These are phyloP conservation scores for Colistium nudipinnis DNA, from an alignment of 2,113 vertebrate species.

Conservation along the genomic window DNA sequence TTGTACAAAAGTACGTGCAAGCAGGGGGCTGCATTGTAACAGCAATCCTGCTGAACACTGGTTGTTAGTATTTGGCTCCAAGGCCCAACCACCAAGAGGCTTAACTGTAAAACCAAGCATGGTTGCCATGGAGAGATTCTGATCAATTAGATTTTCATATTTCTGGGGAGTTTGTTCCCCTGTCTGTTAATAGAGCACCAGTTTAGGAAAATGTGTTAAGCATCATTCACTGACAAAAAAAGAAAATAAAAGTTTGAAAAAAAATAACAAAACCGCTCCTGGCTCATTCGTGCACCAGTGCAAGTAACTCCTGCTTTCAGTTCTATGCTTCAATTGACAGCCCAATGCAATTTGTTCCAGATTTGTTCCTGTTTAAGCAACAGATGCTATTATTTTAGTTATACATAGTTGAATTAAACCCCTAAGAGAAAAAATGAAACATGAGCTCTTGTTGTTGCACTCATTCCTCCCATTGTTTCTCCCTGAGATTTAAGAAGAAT, in stretches of 20 bases:
- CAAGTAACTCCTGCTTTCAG: slow-evolving; percentile 15
- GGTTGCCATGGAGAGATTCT: neutral
- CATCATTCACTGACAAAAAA: neutral
- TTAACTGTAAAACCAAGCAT: neutral
- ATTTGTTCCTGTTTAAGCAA: neutral
- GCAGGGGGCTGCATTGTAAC: neutral
- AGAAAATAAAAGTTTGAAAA: neutral
- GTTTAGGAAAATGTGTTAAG: neutral
- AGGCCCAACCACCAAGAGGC: slow-evolving; percentile 1
- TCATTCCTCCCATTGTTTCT: neutral
- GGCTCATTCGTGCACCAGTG: neutral
- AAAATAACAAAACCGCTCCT: neutral
- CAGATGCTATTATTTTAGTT: neutral
- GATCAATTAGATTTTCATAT: neutral
- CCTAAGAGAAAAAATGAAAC: neutral
- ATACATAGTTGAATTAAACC: slow-evolving; percentile 4
- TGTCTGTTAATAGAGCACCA: neutral
- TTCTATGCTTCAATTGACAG: slow-evolving; percentile 13
- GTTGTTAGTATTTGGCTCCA: neutral
- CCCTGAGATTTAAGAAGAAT: neutral
- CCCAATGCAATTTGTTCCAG: neutral
- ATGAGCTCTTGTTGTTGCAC: neutral
- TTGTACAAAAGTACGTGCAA: neutral
- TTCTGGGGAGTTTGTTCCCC: neutral
- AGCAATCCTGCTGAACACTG: neutral